Conservation (phyloP, 1,140 invertebrate species). For the Pantala flavescens region DNA sequence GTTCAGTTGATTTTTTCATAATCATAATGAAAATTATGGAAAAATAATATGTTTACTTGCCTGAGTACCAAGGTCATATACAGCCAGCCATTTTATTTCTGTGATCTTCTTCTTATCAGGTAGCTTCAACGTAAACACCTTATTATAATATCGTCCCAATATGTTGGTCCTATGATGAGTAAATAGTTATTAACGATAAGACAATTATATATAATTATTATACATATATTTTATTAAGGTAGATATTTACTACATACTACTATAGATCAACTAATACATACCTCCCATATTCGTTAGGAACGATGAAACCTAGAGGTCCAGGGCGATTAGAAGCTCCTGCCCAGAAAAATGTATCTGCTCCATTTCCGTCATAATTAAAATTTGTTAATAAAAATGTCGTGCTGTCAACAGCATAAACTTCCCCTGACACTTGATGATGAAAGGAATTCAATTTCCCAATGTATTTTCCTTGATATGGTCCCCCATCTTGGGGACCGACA, state of each 20-base stretch:
- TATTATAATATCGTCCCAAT: slow-evolving; percentile 72
- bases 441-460: slow-evolving; percentile 82
- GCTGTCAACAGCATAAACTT: slow-evolving; percentile 82
- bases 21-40: too few relatives aligned
- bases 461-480: slow-evolving; percentile 66
- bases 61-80: slow-evolving; percentile 77
- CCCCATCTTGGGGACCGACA: slow-evolving; percentile 43
- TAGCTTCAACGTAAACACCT: slow-evolving; percentile 69
- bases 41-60: slow-evolving; percentile 27
- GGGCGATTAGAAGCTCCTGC: slow-evolving; percentile 75
- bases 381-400: slow-evolving; percentile 68
- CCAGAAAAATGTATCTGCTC: slow-evolving; percentile 86
- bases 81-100: slow-evolving; percentile 80
- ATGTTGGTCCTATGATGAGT: slow-evolving; percentile 66
- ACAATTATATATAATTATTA: background rate
- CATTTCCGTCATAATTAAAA: slow-evolving; percentile 87
- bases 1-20: too few relatives aligned
- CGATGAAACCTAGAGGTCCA: slow-evolving; percentile 81
- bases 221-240: background rate
- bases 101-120: slow-evolving; percentile 80
- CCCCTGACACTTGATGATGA: slow-evolving; percentile 79
- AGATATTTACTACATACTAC: too few relatives aligned
- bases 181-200: background rate
- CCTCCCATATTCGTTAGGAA: slow-evolving; percentile 79
- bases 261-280: slow-evolving; percentile 35